phyloP scores from a whole-genome alignment of 2,888 invertebrate genomes.

The Drosophila phalerata region DNA sequence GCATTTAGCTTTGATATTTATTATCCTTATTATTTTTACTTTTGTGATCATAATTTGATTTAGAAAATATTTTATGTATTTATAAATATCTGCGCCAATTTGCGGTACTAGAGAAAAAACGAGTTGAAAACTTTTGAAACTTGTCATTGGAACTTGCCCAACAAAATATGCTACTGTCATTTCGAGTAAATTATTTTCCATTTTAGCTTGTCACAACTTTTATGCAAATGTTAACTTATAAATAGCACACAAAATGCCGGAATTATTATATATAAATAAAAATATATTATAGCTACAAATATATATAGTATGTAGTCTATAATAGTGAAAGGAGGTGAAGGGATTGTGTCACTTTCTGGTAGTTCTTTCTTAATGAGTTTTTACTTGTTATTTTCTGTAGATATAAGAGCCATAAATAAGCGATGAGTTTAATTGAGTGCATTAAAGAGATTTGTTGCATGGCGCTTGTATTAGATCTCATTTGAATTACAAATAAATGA shows the following conservation, averaged over 20 bases:
- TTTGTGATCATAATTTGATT: constrained; percentile 14
- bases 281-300: neutral
- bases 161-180: constrained; percentile 39
- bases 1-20: constrained; percentile 25
- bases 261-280: neutral
- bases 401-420: constrained; percentile 20
- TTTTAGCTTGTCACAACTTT: constrained; percentile 65
- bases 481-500: constrained; percentile 38
- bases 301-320: neutral
- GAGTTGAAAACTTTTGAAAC: constrained; percentile 28
- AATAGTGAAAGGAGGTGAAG: constrained; percentile 3
- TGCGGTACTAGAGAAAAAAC: constrained; percentile 1
- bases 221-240: constrained; percentile 55
- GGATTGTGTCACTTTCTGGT: constrained; percentile 14
- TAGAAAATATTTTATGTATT: constrained; percentile 36
- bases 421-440: constrained; percentile 49
- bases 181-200: constrained; percentile 54
- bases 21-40: constrained; percentile 11
- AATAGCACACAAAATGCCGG: constrained; percentile 25
- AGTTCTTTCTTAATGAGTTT: constrained; percentile 54
- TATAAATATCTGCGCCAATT: constrained; percentile 11
- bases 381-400: constrained; percentile 1
- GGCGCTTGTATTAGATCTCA: constrained; percentile 1
- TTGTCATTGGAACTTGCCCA: constrained; percentile 7
- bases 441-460: constrained; percentile 35